Percentiles rank a stretch among this genome's conserved stretches.
phyloP scores from a whole-genome alignment of 2,888 invertebrate genomes.

The Plagodis dolabraria region DNA sequence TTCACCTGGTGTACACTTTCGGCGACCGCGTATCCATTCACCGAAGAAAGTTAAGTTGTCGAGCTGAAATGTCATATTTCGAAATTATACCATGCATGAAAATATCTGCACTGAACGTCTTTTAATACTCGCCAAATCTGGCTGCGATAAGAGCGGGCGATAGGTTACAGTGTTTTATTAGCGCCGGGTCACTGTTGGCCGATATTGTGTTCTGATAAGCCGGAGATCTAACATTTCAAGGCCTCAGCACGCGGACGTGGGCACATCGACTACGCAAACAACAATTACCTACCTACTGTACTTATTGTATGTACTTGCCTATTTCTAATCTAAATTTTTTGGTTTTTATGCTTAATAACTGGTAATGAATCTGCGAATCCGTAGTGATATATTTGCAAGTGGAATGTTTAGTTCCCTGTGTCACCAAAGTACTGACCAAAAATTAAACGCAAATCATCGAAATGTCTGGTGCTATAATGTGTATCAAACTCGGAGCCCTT shows the following conservation, averaged over 20 bases:
- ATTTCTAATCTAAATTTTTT: neutral
- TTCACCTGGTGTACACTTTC: constrained; percentile 30
- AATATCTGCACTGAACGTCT: neutral
- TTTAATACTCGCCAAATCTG: constrained; percentile 13
- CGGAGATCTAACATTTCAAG: constrained; percentile 28
- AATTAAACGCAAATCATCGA: too few relatives aligned
- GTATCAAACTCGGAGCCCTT: too few relatives aligned
- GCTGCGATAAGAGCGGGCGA: constrained; percentile 12
- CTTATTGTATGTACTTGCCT: neutral
- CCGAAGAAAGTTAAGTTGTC: neutral
- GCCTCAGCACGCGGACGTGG: constrained; percentile 19
- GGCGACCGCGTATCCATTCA: constrained; percentile 9
- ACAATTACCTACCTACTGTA: neutral
- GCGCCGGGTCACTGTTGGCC: constrained; percentile 35
- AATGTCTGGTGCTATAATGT: too few relatives aligned
- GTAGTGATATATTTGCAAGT: too few relatives aligned
- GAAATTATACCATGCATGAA: constrained; percentile 2
- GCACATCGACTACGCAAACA: constrained; percentile 16
- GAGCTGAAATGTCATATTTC: neutral
- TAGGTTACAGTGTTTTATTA: constrained; percentile 28
- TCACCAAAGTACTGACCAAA: too few relatives aligned
- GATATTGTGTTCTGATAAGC: constrained; percentile 41
- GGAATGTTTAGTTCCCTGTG: too few relatives aligned
- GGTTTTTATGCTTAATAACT: neutral
- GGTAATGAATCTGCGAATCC: too few relatives aligned